Conservation (phyloP, 2,113 vertebrate species). For the Charina bottae region DNA sequence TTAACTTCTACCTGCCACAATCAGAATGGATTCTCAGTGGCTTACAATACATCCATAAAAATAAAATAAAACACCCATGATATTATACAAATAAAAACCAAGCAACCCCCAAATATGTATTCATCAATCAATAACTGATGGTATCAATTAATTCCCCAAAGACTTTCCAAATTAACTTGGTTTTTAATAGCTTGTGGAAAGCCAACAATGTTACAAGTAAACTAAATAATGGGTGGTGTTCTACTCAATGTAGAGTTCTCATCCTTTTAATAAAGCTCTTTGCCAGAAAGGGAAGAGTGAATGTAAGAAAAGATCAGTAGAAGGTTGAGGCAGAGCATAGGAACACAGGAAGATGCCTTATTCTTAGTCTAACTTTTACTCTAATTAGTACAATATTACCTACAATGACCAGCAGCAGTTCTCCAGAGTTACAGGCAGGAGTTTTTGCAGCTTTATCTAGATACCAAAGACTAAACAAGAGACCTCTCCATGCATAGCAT, state of each 20-base stretch:
- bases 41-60: too few species aligned
- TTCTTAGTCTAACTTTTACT: background rate
- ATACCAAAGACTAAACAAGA: background rate
- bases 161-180: too few species aligned
- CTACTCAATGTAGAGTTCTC: background rate
- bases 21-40: background rate
- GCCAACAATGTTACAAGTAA: background rate
- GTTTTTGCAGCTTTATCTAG: background rate
- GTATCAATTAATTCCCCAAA: too few species aligned
- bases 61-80: too few species aligned
- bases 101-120: too few species aligned
- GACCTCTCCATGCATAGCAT: background rate
- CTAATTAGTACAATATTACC: background rate
- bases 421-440: background rate
- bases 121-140: too few species aligned
- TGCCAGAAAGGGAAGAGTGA: background rate
- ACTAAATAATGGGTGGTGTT: background rate
- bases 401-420: background rate
- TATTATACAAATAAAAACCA: too few species aligned
- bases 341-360: background rate
- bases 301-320: background rate
- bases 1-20: background rate
- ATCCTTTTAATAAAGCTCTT: background rate
- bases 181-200: too few species aligned
- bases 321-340: background rate